A percentile compares a stretch with the other conserved stretches of the same genome.
phyloP scores from a whole-genome alignment of 2,113 vertebrate species.

The Saccopteryx leptura region DNA sequence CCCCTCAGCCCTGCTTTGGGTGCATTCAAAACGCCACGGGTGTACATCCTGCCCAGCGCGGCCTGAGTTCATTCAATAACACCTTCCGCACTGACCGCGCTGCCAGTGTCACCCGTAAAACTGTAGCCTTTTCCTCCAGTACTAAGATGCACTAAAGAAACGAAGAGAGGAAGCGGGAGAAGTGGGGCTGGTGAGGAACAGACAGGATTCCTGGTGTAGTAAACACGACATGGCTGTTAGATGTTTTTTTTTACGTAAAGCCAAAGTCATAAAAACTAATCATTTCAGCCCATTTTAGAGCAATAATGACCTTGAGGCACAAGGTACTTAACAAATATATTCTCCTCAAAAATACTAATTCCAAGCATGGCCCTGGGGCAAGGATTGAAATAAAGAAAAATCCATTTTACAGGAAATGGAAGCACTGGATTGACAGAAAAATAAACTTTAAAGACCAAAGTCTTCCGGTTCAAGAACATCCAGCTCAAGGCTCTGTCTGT shows the following conservation, averaged over 20 bases:
- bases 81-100: neutral
- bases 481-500: neutral
- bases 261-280: neutral
- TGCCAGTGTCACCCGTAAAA: neutral
- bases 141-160: neutral
- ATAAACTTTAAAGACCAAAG: slow-evolving; percentile 39
- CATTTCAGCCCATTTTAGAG: neutral
- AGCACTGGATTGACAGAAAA: slow-evolving; percentile 1
- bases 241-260: neutral
- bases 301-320: neutral
- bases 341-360: slow-evolving; percentile 33
- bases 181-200: neutral
- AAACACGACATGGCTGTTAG: neutral
- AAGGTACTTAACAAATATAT: neutral
- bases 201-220: neutral
- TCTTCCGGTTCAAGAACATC: slow-evolving; percentile 1
- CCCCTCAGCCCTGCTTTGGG: neutral
- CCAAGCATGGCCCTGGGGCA: slow-evolving; percentile 1
- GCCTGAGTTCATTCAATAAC: neutral
- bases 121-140: neutral
- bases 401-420: neutral
- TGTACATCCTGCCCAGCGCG: neutral
- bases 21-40: neutral
- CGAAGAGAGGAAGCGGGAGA: neutral
- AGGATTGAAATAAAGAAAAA: slow-evolving; percentile 36